Percentiles rank a stretch among this genome's conserved stretches.
Conservation (phyloP, 23 tunicate species). For the Trididemnum clinides region DNA sequence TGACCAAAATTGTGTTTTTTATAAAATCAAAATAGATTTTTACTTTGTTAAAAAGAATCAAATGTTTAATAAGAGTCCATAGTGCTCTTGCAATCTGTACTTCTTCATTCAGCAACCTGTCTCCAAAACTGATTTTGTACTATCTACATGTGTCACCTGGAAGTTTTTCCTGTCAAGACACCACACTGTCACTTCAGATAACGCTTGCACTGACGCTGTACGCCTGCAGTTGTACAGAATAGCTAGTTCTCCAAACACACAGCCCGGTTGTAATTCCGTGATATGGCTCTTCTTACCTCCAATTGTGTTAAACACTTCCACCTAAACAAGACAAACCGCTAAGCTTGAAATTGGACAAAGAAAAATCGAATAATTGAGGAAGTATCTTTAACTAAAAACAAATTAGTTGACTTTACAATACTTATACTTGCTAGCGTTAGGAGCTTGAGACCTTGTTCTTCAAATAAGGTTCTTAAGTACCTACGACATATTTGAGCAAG, state of each 20-base stretch:
- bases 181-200: conserved; percentile 67
- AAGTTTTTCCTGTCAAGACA: conserved; percentile 66
- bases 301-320: conserved; percentile 50
- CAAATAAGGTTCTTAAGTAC: no score
- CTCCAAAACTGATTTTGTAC: not conserved
- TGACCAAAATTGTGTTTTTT: no score
- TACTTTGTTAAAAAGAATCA: not conserved
- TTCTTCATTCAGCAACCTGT: not conserved
- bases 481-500: no score
- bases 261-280: conserved; percentile 48
- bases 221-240: conserved; percentile 90
- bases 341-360: no score
- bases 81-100: not conserved
- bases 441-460: no score
- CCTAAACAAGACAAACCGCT: no score
- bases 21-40: not conserved
- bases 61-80: not conserved
- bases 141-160: conserved; percentile 50
- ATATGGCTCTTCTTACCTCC: conserved; percentile 23
- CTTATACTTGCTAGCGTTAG: no score
- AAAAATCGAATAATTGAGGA: no score
- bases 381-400: no score
- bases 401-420: no score
- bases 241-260: conserved; percentile 93
- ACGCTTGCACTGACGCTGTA: conserved; percentile 70